Evolutionary conservation across 2,888 invertebrate genomes (phyloP).

Genomic region (Ormyrus pomaceus): DNA sequence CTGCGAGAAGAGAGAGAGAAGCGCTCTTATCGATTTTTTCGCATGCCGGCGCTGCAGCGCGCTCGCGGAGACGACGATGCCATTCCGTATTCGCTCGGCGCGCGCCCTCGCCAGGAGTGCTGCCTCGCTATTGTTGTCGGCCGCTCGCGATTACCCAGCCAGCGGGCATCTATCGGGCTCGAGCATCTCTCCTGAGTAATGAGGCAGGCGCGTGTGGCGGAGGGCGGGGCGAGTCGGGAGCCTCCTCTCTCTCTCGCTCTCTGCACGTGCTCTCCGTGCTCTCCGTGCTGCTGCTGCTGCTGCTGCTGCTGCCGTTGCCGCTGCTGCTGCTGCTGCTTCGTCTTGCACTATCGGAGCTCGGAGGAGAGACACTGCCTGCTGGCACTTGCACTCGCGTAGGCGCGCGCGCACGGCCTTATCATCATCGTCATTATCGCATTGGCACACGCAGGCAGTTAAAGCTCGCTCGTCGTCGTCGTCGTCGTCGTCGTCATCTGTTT

Average conservation of each 20-base stretch:
- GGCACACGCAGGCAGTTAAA: too few relatives aligned
- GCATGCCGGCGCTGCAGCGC: background rate
- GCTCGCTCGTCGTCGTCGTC: too few relatives aligned
- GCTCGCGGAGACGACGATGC: background rate
- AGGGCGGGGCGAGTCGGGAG: constrained; percentile 35
- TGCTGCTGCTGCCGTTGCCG: background rate
- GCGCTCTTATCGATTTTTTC: constrained; percentile 2
- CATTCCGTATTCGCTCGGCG: background rate
- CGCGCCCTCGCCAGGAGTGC: background rate
- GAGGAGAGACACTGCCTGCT: background rate
- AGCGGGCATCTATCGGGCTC: background rate
- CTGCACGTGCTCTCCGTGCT: constrained; percentile 15
- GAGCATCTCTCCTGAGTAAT: background rate
- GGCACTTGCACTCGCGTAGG: background rate
- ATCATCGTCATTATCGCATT: too few relatives aligned
- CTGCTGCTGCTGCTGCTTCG: background rate
- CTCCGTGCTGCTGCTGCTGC: constrained; percentile 7
- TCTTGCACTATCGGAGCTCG: background rate
- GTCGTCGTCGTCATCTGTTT: too few relatives aligned
- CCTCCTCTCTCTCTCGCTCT: background rate
- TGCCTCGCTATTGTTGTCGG: background rate
- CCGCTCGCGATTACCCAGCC: too few relatives aligned
- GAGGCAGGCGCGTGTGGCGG: background rate
- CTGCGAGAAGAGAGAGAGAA: background rate
- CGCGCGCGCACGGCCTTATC: too few relatives aligned